phyloP scores from a whole-genome alignment of 2,113 vertebrate genomes.

The Dipodomys stephensi region DNA sequence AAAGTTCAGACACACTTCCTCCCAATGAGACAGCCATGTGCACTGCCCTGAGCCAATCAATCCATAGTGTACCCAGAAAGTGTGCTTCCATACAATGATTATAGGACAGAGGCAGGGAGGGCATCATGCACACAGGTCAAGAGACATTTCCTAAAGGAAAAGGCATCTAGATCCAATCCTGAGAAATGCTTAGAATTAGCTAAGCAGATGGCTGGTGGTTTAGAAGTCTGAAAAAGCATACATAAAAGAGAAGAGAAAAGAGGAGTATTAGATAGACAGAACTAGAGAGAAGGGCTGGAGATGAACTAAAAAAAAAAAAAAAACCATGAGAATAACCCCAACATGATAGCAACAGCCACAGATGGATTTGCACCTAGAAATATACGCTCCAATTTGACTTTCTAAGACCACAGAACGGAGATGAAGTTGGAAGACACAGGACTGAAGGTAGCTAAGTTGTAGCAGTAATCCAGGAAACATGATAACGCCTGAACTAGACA shows the following conservation, averaged over 20 bases:
- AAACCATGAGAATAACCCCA: not conserved
- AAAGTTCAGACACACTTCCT: not conserved
- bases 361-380: not conserved
- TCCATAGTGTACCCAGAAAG: too few relatives aligned
- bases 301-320: not conserved
- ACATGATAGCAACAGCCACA: too few relatives aligned
- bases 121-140: not conserved
- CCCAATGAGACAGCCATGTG: not conserved
- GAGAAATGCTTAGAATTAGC: constrained; percentile 5
- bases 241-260: fast-evolving
- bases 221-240: not conserved
- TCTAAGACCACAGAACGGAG: not conserved
- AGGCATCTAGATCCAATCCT: not conserved
- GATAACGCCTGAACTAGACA: not conserved
- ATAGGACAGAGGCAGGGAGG: not conserved
- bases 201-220: not conserved
- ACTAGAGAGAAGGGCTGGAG: not conserved
- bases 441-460: not conserved
- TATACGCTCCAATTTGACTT: not conserved
- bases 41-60: not conserved
- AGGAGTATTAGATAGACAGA: fast-evolving
- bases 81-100: too few relatives aligned
- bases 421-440: not conserved
- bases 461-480: not conserved
- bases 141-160: not conserved